Evolutionary conservation across 1,140 invertebrate genomes (phyloP).

Genomic region (Penaeus japonicus): DNA sequence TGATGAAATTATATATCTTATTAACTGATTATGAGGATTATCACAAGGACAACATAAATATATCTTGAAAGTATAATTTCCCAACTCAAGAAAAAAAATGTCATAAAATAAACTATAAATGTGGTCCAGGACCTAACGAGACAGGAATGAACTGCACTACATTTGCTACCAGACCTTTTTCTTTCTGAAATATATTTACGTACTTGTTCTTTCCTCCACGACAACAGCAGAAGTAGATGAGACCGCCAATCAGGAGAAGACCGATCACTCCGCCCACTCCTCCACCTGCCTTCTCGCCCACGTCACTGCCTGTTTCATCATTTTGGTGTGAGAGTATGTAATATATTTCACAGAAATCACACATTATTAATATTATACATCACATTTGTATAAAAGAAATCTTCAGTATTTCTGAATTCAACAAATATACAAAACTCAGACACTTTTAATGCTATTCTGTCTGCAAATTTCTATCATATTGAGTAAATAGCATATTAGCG

Average conservation of each 20-base stretch:
- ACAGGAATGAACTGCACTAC: too few relatives aligned
- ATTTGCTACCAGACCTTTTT: too few relatives aligned
- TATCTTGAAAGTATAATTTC: too few relatives aligned
- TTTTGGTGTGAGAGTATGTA: not conserved
- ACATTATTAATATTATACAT: not conserved
- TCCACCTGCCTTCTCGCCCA: constrained; percentile 55
- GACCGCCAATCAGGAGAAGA: constrained; percentile 43
- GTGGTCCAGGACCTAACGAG: too few relatives aligned
- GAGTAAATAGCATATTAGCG: not conserved
- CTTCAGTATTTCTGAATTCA: not conserved
- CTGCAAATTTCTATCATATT: not conserved
- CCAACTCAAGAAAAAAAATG: too few relatives aligned
- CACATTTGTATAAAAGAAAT: not conserved
- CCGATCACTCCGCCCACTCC: constrained; percentile 49
- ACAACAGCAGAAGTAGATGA: constrained; percentile 59
- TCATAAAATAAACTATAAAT: too few relatives aligned
- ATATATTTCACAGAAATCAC: not conserved
- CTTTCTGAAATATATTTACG: not conserved
- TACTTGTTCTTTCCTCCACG: constrained; percentile 56
- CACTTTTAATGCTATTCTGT: not conserved
- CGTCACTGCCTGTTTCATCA: not conserved
- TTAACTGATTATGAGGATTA: too few relatives aligned
- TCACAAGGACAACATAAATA: too few relatives aligned
- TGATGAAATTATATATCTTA: too few relatives aligned
- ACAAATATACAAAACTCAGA: not conserved